These are phyloP conservation scores for Anguilla megastoma DNA, from an alignment of 2,797 vertebrate genomes.

Conservation along the genomic window DNA sequence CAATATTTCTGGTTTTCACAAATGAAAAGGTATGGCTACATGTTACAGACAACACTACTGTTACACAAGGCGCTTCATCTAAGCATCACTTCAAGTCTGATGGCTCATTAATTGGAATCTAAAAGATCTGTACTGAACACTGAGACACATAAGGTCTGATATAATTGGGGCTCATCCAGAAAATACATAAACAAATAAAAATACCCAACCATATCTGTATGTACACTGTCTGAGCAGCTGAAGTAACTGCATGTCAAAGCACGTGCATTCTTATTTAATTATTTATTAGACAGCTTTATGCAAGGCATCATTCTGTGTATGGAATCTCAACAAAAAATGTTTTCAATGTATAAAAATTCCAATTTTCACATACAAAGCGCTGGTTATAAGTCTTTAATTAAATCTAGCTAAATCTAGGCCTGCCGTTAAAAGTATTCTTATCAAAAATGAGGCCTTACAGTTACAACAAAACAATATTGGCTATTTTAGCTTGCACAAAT, in stretches of 20 bases:
- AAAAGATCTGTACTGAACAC: neutral
- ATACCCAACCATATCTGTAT: slow-evolving; percentile 10
- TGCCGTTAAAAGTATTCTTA: too few relatives aligned
- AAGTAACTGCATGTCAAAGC: neutral
- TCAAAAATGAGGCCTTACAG: too few relatives aligned
- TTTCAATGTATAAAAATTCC: too few relatives aligned
- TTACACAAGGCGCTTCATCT: neutral
- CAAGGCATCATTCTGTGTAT: neutral
- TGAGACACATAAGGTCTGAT: neutral
- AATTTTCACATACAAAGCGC: too few relatives aligned
- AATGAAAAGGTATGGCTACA: slow-evolving; percentile 9
- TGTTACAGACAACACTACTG: neutral
- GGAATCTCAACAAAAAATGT: neutral
- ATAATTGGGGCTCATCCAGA: neutral
- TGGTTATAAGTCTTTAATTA: too few relatives aligned
- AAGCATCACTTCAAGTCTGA: neutral
- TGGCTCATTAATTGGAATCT: slow-evolving; percentile 22
- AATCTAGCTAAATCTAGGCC: too few relatives aligned
- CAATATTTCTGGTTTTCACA: neutral
- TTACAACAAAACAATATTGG: too few relatives aligned
- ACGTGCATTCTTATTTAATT: neutral
- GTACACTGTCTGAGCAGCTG: neutral
- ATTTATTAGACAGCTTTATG: neutral
- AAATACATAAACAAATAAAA: slow-evolving; percentile 17
- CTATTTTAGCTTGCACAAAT: too few relatives aligned